Percentiles rank a stretch among this genome's conserved stretches.
These are phyloP conservation scores for Paedocypris sp. DNA, from an alignment of 2,113 vertebrate genomes.

Conservation along the genomic window DNA sequence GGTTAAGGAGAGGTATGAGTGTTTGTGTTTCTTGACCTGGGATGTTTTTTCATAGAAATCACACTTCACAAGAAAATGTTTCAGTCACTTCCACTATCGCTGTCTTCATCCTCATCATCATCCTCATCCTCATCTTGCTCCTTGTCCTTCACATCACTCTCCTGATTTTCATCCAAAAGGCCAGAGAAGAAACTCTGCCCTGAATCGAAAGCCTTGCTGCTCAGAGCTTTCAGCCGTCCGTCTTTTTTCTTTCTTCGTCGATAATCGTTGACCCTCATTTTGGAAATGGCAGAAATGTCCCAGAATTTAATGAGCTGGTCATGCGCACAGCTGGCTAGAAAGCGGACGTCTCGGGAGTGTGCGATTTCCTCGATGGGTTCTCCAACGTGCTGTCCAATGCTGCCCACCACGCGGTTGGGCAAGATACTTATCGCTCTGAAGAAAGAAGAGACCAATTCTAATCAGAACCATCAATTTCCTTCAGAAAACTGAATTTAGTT, in stretches of 20 bases:
- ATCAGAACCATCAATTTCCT: no score
- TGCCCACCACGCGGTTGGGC: constrained; percentile 85
- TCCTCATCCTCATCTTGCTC: constrained; percentile 21
- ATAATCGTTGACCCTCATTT: constrained; percentile 71
- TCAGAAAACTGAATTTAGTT: no score
- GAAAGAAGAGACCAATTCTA: neutral
- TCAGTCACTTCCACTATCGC: constrained; percentile 39
- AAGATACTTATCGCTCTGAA: constrained; percentile 78
- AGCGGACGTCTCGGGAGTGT: constrained; percentile 56
- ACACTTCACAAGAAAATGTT: neutral
- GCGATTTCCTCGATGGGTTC: constrained; percentile 83
- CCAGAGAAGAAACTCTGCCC: constrained; percentile 76
- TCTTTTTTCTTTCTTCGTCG: constrained; percentile 77
- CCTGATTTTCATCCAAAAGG: constrained; percentile 39
- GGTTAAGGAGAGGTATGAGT: neutral
- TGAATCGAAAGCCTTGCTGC: constrained; percentile 70
- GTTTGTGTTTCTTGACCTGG: neutral
- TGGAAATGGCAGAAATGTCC: constrained; percentile 66
- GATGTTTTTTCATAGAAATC: neutral
- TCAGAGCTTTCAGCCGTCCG: constrained; percentile 67
- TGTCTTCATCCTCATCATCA: constrained; percentile 30
- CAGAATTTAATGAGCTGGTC: constrained; percentile 93
- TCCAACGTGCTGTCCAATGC: constrained; percentile 77
- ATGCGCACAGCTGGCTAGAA: constrained; percentile 80
- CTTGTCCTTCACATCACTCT: constrained; percentile 3